Evolutionary conservation across 35 echinoderm and acorn worm species (phyloP).

Genomic region (Ptychodera flava): DNA sequence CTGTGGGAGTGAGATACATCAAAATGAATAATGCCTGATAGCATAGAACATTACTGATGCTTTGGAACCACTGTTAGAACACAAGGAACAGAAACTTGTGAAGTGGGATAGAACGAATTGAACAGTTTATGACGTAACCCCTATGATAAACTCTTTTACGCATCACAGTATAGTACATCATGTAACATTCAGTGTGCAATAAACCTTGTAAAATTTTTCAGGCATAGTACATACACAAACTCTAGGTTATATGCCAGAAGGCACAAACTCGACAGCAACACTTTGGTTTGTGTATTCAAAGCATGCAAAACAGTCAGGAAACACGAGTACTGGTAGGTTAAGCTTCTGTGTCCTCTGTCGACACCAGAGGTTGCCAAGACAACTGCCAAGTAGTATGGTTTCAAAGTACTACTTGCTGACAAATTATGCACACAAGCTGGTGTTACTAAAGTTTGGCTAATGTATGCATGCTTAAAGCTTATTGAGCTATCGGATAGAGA

Average conservation of each 20-base stretch:
- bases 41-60: neutral
- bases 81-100: neutral
- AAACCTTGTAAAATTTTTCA: neutral
- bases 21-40: neutral
- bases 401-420: neutral
- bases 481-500: neutral
- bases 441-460: neutral
- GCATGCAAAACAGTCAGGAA: too few relatives aligned
- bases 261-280: too few relatives aligned
- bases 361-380: neutral
- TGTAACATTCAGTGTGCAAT: neutral
- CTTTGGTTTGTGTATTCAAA: too few relatives aligned
- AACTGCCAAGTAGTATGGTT: neutral
- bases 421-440: neutral
- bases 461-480: neutral
- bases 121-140: neutral
- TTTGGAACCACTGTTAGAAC: neutral
- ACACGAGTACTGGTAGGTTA: neutral
- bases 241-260: too few relatives aligned
- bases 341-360: neutral
- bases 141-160: neutral
- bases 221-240: too few relatives aligned
- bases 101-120: neutral
- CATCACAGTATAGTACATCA: neutral
- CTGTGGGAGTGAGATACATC: neutral